Base-by-base conservation (phyloP, 2,797 vertebrate species). In the Enteromius trimaculatus region DNA sequence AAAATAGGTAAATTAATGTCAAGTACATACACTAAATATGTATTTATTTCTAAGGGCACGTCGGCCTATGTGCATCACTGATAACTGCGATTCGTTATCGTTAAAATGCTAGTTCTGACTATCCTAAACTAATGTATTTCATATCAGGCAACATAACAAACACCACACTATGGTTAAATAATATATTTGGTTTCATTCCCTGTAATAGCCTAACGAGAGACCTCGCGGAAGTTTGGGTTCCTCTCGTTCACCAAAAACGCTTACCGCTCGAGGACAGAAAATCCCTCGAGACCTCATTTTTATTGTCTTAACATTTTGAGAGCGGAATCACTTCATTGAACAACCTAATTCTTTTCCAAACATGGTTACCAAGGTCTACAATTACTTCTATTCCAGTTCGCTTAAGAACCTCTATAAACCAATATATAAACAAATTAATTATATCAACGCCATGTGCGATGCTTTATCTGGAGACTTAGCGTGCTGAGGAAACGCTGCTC, bases 301-400 rank as follows among this genome's bases (percentile, higher is more conserved):
- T 77, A 84, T 84, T 83, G 80, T 69, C 77, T 82, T 87, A 85
- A 85, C 87, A 84, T 87, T 89, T 88, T 4, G 76, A 82, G 79
- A 83, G 78, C 81, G 62, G 80, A 81, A 87, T 85, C 80, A 80
- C 72, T 86, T 68, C 68, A 82, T 26, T 64, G 75, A 81, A 85
- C 78, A 84, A 77, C 77, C 65, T 68, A 87, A 83, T 75, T 78
- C 78, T 77, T 83, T 81, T 39, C 70, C 79, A 79, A 86, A 82
- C 78, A 74, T 77, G 74, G 31, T 68, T 26, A 80, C 79, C 84
- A 44, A 87, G 85, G 85, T 79, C 84, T 89, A 44, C 80, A 86
- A 89, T 89, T 89, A 86, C 85, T 85, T 85, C 86, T 88, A 88
- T 88, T 89, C 85, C 84, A 70, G 86, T 86, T 77, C 60, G 51